Evolutionary conservation across 2,888 invertebrate species (phyloP), one percentile per base, ranked within the genome.

Genomic region (Acronicta psi): DNA sequence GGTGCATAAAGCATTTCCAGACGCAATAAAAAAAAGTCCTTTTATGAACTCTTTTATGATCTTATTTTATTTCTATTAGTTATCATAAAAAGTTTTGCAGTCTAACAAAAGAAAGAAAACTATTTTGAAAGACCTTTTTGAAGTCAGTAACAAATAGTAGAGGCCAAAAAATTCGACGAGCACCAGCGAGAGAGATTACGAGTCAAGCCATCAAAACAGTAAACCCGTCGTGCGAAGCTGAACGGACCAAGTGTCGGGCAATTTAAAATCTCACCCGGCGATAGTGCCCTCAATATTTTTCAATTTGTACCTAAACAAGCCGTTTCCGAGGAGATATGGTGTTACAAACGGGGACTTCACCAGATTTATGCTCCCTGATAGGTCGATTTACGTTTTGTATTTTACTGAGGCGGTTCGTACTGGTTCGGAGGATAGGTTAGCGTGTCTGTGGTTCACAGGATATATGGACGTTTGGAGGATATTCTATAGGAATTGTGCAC

Each of bases 141-240:
- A n/a, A n/a, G n/a, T n/a, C n/a, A n/a, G n/a, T 7, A 6, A 18
- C 17, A 49, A 42, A 58, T 67, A 31, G 73, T 75, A 75, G 54
- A 29, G 71, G 59, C 6, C 10, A 37, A 45, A 43, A 45, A 41
- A 29, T 42, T 37, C 36, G 37, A 38, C 34, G 20, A 46, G n/a
- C 50, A 31, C 65, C 23, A 60, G 57, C 38, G 40, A 56, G 46
- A 46, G 57, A 42, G 23, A 69, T 74, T 67, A 59, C 63, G 54
- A 53, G n/a, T 8, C 6, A 17, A 40, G 55, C 69, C 67, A 78
- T 79, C 72, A 79, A 77, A 81, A 77, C 64, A 73, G 76, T 69
- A 59, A 73, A 73, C 75, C 11, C 60, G 69, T 60, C 67, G 11
- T 11, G 4, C 25, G 31, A 20, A 37, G 14, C 45, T 8, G 23